phyloP scores from a whole-genome alignment of 2,113 vertebrate genomes.

The Carettochelys insculpta region DNA sequence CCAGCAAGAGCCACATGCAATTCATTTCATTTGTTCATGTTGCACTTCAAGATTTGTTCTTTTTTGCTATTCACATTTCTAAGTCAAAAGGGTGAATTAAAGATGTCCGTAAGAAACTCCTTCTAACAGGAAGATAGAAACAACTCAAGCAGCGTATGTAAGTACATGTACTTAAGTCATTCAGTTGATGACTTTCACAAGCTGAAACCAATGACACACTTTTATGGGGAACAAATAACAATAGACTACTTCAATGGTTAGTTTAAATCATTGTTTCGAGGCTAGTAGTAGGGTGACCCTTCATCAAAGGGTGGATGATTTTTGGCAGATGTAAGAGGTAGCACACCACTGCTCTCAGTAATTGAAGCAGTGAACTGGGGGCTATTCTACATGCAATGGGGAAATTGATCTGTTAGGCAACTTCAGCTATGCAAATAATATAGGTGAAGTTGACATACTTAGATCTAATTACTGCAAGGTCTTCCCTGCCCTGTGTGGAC shows the following conservation, averaged over 20 bases:
- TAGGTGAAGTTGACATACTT: no score
- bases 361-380: not conserved
- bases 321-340: not conserved
- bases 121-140: not conserved
- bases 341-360: not conserved
- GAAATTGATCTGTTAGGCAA: no score
- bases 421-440: no score
- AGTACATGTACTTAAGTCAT: not conserved
- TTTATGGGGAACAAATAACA: no score
- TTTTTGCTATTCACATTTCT: not conserved
- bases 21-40: not conserved
- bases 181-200: fast-evolving
- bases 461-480: no score
- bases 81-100: not conserved
- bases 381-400: no score
- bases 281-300: not conserved
- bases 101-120: no score
- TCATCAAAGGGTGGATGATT: not conserved
- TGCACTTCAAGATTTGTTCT: not conserved
- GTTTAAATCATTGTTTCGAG: not conserved
- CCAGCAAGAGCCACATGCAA: not conserved
- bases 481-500: no score
- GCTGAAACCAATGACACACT: not conserved
- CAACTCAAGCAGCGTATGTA: not conserved
- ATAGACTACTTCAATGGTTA: no score